These are phyloP conservation scores for Tetranychus cinnabarinus DNA, from an alignment of 1,140 invertebrate species.

Conservation along the genomic window DNA sequence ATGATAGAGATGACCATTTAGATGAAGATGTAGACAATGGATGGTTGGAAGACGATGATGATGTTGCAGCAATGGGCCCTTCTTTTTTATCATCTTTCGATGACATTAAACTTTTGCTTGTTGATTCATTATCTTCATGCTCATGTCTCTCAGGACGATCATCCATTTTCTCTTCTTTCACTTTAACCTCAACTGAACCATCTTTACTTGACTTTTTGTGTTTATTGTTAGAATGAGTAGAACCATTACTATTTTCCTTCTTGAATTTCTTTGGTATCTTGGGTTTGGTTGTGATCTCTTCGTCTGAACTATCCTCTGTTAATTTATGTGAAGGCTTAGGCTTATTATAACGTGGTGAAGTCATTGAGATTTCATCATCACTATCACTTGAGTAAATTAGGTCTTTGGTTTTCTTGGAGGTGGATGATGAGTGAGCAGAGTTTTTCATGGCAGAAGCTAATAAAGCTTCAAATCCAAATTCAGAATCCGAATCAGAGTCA, in stretches of 20 bases:
- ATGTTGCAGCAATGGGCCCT: no score
- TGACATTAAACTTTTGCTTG: no score
- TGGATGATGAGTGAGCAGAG: background rate
- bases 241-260: background rate
- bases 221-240: background rate
- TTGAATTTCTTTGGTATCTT: background rate
- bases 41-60: no score
- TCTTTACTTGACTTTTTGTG: no score
- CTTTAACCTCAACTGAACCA: no score
- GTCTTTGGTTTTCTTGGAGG: background rate
- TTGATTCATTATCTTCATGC: no score
- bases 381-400: background rate
- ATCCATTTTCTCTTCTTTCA: no score
- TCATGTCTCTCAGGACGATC: no score
- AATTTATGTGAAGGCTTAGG: background rate
- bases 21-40: no score
- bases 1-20: no score
- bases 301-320: background rate
- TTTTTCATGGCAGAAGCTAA: background rate
- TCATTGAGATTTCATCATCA: background rate
- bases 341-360: background rate
- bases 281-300: background rate
- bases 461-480: background rate
- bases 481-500: background rate
- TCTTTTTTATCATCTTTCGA: no score